Evolutionary conservation across 2,888 invertebrate genomes (phyloP).

Genomic region (Tenthredo mesomela): DNA sequence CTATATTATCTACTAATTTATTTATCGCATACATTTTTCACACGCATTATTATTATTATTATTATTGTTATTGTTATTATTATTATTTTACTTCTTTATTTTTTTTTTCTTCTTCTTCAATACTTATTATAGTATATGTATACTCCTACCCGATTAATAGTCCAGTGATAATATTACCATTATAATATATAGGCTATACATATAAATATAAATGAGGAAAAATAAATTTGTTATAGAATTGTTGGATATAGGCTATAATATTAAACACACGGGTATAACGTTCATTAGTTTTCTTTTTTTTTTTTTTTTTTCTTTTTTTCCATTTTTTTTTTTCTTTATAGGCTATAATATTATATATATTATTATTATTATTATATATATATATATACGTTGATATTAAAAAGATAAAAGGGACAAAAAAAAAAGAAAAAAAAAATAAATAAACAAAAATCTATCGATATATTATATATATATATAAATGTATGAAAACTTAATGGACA

Average conservation of each 20-base stretch:
- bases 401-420: not conserved
- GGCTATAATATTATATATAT: not conserved
- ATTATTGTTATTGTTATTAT: not conserved
- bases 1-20: slow-evolving; percentile 25
- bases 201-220: not conserved
- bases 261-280: slow-evolving; percentile 3
- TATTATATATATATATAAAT: not conserved
- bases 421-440: not conserved
- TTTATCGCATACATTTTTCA: slow-evolving; percentile 10
- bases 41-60: slow-evolving; percentile 21
- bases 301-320: not conserved
- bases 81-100: not conserved
- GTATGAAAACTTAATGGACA: not conserved
- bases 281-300: not conserved
- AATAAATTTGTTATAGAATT: not conserved
- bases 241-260: slow-evolving; percentile 3
- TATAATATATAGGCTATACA: not conserved
- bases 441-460: not conserved
- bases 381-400: not conserved
- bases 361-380: not conserved
- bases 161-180: not conserved
- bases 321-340: not conserved
- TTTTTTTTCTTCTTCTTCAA: not conserved
- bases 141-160: not conserved
- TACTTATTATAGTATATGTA: not conserved